Evolutionary conservation across 2,888 invertebrate species (phyloP).

Genomic region (Dyspetes luteomarginatus): DNA sequence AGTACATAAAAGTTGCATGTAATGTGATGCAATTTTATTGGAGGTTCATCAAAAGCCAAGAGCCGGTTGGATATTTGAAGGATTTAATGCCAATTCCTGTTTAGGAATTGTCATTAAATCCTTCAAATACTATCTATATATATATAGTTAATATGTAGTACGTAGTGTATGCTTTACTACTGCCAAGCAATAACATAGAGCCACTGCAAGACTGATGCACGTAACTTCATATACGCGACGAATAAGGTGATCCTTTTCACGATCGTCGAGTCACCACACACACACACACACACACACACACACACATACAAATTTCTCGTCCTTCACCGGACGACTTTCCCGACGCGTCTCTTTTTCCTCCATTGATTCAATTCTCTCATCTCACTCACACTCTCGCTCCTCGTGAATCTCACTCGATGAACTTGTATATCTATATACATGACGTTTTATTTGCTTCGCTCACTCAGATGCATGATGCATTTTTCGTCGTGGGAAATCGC

Average conservation of each 20-base stretch:
- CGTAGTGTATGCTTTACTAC: too few species aligned
- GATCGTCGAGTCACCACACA: neutral
- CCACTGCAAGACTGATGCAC: too few species aligned
- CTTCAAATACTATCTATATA: too few species aligned
- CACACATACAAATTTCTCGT: neutral
- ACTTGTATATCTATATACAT: neutral
- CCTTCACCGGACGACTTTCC: slow-evolving; percentile 55
- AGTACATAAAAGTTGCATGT: too few species aligned
- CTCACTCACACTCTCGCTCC: slow-evolving; percentile 27
- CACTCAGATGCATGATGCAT: slow-evolving; percentile 13
- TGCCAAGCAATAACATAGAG: too few species aligned
- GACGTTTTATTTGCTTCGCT: slow-evolving; percentile 44
- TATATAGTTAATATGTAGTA: too few species aligned
- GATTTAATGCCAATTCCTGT: too few species aligned
- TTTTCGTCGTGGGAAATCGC: slow-evolving; percentile 60
- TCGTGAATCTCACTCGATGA: neutral
- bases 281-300: neutral
- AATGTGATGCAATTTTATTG: too few species aligned
- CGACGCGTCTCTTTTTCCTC: slow-evolving; percentile 24
- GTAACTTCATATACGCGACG: neutral
- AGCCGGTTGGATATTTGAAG: too few species aligned
- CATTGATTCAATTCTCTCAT: slow-evolving; percentile 34
- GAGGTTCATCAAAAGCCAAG: too few species aligned
- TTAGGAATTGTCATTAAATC: too few species aligned
- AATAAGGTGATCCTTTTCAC: neutral